Percentiles rank a stretch among this genome's conserved stretches.
Conservation (phyloP, 1,140 invertebrate species). For the Physella acuta region DNA sequence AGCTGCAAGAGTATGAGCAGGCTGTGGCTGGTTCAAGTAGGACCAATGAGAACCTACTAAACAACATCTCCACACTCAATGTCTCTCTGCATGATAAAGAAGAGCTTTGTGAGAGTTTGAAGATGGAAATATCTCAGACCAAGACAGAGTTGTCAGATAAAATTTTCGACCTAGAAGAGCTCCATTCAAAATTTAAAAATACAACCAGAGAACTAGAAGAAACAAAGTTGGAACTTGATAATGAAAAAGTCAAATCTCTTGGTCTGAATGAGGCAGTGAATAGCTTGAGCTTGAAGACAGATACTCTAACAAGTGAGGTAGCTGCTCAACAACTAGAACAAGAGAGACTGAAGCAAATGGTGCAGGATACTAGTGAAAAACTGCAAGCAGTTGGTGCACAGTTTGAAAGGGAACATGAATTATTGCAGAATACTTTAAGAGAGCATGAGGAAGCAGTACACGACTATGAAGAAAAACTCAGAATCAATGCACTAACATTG, state of each 20-base stretch:
- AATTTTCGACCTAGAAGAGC: background rate
- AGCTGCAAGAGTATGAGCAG: conserved; percentile 8
- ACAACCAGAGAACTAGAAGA: background rate
- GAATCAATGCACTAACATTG: background rate
- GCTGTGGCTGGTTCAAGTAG: background rate
- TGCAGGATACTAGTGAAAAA: background rate
- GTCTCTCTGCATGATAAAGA: background rate
- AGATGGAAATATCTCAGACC: background rate
- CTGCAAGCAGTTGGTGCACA: background rate
- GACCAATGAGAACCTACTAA: background rate
- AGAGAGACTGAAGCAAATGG: background rate
- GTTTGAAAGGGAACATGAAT: background rate
- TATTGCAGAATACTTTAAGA: background rate
- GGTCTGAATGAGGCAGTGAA: background rate
- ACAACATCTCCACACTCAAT: background rate
- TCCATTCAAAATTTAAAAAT: background rate
- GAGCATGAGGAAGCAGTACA: background rate
- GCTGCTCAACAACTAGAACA: background rate
- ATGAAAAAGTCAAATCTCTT: background rate
- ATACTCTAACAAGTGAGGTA: background rate
- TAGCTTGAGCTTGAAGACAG: background rate
- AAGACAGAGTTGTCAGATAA: background rate
- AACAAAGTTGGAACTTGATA: background rate
- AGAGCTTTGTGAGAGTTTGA: background rate
- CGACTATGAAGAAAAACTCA: background rate